Base-by-base conservation (phyloP, 2,888 invertebrate genomes). In the Norana najaformis region DNA sequence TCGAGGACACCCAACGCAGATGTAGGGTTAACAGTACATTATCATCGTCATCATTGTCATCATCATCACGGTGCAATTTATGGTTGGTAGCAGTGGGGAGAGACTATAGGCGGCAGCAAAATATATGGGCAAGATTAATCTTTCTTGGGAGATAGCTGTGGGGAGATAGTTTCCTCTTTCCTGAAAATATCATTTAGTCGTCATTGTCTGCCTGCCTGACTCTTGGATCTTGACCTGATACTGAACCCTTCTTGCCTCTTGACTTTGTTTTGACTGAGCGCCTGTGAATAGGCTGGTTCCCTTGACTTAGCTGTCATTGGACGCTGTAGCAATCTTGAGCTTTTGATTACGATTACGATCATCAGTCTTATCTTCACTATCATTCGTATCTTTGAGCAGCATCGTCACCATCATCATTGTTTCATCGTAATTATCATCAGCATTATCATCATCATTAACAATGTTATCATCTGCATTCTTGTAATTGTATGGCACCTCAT, bases 1-100 rank as follows among this genome's bases (percentile, higher is more conserved):
- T 5, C 35, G 85, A 85, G 85, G 85, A 85, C 85, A 85, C 11
- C 85, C 85, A 20, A 85, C 85, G 20, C 85, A 85, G 37, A 85
- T 85, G 85, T 85, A 6, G n/a, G 35, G 85, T 36, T 30, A 34
- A 30, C 14, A 41, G 41, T 41, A 41, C 8, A 41, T 41, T 16
- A 4, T 13, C 13, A 41, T 41, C 5, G 14, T n/a, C n/a, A n/a
- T n/a, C n/a, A n/a, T n/a, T n/a, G n/a, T n/a, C n/a, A n/a, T n/a
- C n/a, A 69, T 0, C 8, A 69, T 69, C n/a, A n/a, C 23, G 30
- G 53, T 53, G 53, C 23, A 53, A 53, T 30, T 53, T 23, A 13
- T 53, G 30, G 30, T 53, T 53, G 23, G 30, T 30, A 30, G 5
- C 53, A 53, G 53, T 53, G 30, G 53, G 53, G 30, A 53, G 30